Conservation (phyloP, 2,888 invertebrate genomes). For the Drosophila cognata region DNA sequence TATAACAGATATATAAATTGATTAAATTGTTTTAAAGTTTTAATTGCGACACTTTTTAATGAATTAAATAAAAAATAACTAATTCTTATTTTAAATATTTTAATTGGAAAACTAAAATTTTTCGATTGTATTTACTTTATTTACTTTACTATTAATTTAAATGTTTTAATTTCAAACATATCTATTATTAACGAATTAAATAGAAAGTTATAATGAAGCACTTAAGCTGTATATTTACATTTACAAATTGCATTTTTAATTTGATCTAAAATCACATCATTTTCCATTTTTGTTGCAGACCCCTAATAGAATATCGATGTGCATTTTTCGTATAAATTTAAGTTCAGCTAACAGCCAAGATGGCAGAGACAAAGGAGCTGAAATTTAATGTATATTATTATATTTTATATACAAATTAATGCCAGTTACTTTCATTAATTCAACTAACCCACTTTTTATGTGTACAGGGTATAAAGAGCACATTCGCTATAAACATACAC, state of each 20-base stretch:
- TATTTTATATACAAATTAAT: neutral
- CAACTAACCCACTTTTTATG: neutral
- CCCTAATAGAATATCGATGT: neutral
- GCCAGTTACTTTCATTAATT: neutral
- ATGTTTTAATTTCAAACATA: neutral
- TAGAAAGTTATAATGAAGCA: neutral
- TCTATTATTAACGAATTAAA: neutral
- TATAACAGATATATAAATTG: neutral
- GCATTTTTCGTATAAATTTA: neutral
- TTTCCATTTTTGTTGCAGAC: neutral
- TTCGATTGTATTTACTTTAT: too few species aligned
- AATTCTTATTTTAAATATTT: neutral
- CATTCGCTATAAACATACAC: neutral
- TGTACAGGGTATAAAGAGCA: neutral
- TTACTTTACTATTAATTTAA: too few species aligned
- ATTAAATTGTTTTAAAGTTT: neutral
- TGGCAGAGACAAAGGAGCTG: neutral
- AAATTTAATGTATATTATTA: neutral
- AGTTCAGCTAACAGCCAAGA: neutral
- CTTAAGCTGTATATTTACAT: neutral
- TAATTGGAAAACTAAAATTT: neutral
- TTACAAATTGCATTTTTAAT: neutral
- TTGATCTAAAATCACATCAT: neutral
- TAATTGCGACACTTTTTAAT: too few species aligned
- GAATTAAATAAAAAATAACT: neutral